phyloP scores from a whole-genome alignment of 2,888 invertebrate species.

The Lasioglossum lativentre region DNA sequence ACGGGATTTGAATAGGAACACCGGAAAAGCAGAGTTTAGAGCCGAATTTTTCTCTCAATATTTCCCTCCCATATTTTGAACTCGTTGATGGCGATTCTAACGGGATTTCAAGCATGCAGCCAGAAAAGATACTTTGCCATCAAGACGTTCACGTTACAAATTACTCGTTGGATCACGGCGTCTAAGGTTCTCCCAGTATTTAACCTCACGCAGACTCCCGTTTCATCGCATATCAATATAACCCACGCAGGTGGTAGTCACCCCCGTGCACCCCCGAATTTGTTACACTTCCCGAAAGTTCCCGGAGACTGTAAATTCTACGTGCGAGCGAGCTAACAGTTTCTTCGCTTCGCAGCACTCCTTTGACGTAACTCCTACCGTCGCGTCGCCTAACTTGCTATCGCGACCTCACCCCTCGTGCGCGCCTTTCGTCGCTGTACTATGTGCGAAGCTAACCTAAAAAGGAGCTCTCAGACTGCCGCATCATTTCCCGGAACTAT shows the following conservation, averaged over 20 bases:
- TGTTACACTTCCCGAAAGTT: slow-evolving; percentile 6
- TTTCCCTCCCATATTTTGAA: background rate
- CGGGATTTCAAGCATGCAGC: background rate
- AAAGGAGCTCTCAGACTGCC: background rate
- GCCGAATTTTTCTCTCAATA: background rate
- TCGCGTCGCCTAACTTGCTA: background rate
- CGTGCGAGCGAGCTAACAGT: background rate
- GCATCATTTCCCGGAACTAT: background rate
- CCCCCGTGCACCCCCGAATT: background rate
- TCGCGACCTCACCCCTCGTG: background rate
- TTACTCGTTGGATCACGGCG: background rate
- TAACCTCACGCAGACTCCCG: background rate
- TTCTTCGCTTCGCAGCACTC: background rate
- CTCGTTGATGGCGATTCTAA: background rate
- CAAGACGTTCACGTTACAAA: background rate
- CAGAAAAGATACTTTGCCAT: background rate
- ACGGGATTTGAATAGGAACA: background rate
- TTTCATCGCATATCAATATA: slow-evolving; percentile 9
- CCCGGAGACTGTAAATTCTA: slow-evolving; percentile 6
- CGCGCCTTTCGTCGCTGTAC: background rate
- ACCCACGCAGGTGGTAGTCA: background rate
- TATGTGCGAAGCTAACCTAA: background rate
- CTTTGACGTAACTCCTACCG: background rate
- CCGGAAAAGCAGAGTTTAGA: background rate
- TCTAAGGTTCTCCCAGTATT: background rate